phyloP scores from a whole-genome alignment of 2,113 vertebrate species.

The Chauna torquata region DNA sequence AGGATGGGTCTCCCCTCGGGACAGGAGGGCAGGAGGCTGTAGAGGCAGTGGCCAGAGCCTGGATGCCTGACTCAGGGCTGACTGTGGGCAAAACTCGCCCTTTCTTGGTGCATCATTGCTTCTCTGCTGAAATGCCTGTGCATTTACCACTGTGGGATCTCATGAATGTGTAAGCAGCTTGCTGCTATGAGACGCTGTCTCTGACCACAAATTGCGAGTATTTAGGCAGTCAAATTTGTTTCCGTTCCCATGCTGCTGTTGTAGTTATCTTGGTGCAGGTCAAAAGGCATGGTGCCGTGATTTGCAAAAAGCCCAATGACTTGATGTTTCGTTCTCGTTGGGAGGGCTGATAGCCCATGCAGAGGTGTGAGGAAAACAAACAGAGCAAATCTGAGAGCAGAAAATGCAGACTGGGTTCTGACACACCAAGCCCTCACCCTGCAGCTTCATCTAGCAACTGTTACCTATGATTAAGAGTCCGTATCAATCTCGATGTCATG shows the following conservation, averaged over 20 bases:
- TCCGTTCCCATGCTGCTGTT: not conserved
- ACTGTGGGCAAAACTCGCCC: not conserved
- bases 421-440: not conserved
- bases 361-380: not conserved
- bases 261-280: not conserved
- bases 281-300: not conserved
- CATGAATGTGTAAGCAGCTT: not conserved
- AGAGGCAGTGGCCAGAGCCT: not conserved
- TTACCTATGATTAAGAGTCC: slow-evolving; percentile 43
- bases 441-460: not conserved
- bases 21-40: not conserved
- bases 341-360: not conserved
- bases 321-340: not conserved
- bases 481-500: not conserved
- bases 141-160: not conserved
- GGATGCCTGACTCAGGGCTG: not conserved
- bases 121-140: not conserved
- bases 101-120: not conserved
- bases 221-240: not conserved
- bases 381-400: not conserved
- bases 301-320: not conserved
- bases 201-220: not conserved
- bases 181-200: rapidly evolving
- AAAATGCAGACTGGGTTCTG: not conserved
- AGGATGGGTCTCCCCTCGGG: not conserved